These are phyloP conservation scores for Dasysyrphus tricinctus DNA, from an alignment of 2,888 invertebrate species.

Conservation along the genomic window DNA sequence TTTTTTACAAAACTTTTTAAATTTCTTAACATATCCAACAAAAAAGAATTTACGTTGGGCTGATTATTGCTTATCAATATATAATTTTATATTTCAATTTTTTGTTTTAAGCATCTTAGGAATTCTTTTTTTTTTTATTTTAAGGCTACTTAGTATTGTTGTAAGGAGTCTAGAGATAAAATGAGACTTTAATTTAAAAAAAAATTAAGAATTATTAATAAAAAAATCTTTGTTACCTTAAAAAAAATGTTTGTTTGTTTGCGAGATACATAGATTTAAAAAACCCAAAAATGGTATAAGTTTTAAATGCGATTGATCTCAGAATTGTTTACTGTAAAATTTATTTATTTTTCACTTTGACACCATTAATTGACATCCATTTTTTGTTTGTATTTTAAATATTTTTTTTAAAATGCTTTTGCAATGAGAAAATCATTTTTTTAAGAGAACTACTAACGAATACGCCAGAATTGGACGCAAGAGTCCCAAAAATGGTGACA, in stretches of 20 bases:
- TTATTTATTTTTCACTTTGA: background rate
- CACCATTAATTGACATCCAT: conserved; percentile 16
- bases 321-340: background rate
- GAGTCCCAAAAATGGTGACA: too few relatives aligned
- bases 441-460: too few relatives aligned
- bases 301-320: conserved; percentile 19
- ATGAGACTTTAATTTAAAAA: background rate
- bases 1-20: conserved; percentile 37
- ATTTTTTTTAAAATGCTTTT: background rate
- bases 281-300: background rate
- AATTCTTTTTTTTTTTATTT: background rate
- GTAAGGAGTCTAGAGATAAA: background rate
- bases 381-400: background rate
- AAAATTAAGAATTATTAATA: background rate
- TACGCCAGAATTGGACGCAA: too few relatives aligned
- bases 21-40: conserved; percentile 30
- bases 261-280: background rate
- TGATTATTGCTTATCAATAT: conserved; percentile 39
- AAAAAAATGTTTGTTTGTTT: background rate
- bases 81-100: conserved; percentile 15
- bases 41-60: conserved; percentile 27
- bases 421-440: background rate
- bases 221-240: background rate
- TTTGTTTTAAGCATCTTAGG: conserved; percentile 20
- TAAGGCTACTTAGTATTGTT: conserved; percentile 10